Evolutionary conservation across 2,113 vertebrate species (phyloP).

Genomic region (Rhadina sibilatrix): DNA sequence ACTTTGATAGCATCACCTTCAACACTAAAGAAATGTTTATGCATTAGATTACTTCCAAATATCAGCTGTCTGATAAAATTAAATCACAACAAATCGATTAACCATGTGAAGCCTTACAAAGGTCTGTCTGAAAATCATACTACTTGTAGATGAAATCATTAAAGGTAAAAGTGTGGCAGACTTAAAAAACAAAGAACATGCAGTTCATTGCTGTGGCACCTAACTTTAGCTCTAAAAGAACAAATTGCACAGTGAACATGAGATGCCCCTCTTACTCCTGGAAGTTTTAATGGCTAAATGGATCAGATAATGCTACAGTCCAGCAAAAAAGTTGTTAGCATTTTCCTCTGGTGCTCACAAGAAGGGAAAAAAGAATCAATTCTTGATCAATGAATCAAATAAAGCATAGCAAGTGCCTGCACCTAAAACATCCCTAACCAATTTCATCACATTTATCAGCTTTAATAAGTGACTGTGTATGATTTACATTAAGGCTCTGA

Average conservation of each 20-base stretch:
- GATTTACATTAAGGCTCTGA: background rate
- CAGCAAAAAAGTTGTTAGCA: background rate
- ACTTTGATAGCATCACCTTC: slow-evolving; percentile 93
- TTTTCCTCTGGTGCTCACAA: background rate
- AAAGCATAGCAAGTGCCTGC: background rate
- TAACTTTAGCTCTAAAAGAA: background rate
- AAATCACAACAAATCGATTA: background rate
- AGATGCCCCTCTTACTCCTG: background rate
- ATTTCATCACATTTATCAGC: background rate
- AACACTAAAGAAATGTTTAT: slow-evolving; percentile 53
- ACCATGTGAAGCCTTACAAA: background rate
- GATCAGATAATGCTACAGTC: background rate
- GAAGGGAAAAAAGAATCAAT: background rate
- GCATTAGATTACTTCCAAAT: background rate
- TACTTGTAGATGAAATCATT: background rate
- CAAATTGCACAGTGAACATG: background rate
- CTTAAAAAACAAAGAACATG: background rate
- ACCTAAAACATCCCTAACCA: background rate
- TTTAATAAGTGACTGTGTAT: background rate
- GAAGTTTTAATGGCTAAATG: background rate
- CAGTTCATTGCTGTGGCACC: background rate
- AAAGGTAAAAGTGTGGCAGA: background rate
- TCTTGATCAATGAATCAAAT: background rate
- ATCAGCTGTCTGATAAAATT: background rate
- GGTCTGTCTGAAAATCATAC: background rate